Conservation (phyloP, 2,113 vertebrate genomes). For the Semnornis frantzii region DNA sequence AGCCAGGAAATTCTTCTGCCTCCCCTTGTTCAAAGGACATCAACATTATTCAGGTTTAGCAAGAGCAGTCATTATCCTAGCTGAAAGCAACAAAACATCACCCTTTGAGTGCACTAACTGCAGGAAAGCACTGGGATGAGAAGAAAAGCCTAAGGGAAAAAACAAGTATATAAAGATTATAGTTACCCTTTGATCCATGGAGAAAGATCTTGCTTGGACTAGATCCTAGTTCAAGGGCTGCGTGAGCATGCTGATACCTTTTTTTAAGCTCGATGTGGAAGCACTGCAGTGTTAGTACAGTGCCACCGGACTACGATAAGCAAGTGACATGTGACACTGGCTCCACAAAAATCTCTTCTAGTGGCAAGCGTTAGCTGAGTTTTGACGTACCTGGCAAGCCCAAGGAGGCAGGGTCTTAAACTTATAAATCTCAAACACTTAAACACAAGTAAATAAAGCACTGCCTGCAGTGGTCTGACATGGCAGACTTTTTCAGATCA, state of each 20-base stretch:
- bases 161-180: neutral
- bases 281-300: neutral
- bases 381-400: neutral
- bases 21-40: neutral
- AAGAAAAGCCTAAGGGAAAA: neutral
- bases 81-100: neutral
- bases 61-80: neutral
- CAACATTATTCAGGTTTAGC: neutral
- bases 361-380: neutral
- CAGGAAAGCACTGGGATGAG: neutral
- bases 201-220: neutral
- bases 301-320: neutral
- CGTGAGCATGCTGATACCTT: neutral
- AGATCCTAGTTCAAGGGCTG: neutral
- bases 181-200: neutral
- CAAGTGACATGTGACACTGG: neutral
- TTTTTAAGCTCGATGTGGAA: neutral
- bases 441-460: neutral
- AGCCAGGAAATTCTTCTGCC: slow-evolving; percentile 26
- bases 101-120: neutral
- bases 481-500: neutral
- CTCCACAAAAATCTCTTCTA: neutral
- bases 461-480: neutral
- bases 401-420: neutral
- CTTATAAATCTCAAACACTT: neutral